Base-by-base conservation (phyloP, 1,140 invertebrate species). In the Coenobita brevimanus region DNA sequence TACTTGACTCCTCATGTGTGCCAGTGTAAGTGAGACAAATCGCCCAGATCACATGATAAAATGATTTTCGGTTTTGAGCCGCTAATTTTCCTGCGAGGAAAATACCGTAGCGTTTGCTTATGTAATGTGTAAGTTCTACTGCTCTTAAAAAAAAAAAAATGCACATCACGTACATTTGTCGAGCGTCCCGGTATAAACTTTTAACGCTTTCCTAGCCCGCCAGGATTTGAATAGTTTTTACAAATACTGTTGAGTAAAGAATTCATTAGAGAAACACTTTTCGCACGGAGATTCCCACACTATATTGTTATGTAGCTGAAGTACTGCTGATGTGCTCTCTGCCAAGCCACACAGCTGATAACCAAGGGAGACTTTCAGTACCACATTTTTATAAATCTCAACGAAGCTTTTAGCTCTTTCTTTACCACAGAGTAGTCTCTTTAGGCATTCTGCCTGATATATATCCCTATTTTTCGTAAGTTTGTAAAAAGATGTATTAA, bases 121-220 rank as follows among this genome's bases (percentile, higher is more conserved):
- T 79, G 76, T n/a, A 78, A 46, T 3, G 76, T 79, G 43, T 54
- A 79, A 1, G 41, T 79, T n/a, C 76, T 38, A 46, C 24, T 46
- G 2, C 43, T 24, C 2, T 76, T 24, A 17, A 76, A 27, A 6
- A 76, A 41, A 6, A 38, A 33, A 38, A 3, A n/a, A n/a, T n/a
- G 15, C 3, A 76, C 43, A 43, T 76, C 13, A 41, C 43, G 1
- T 27, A 50, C 30, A 13, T 36, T 24, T 33, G 21, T 67, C 30
- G 6, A 67, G 62, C 62, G 6, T n/a, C 8, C 8, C 8, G 6
- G n/a, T n/a, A 4, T 10, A 10, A 67, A 24, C 30, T 71, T 71
- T n/a, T 71, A 24, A 27, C 67, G n/a, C n/a, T n/a, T 69, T 0
- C 67, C 67, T 2, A 69, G 67, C 17, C 67, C 67, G 21, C 24